Percentiles rank a stretch among this genome's conserved stretches.
Evolutionary conservation across 2,113 vertebrate species (phyloP).

Genomic region (Pandion haliaetus): DNA sequence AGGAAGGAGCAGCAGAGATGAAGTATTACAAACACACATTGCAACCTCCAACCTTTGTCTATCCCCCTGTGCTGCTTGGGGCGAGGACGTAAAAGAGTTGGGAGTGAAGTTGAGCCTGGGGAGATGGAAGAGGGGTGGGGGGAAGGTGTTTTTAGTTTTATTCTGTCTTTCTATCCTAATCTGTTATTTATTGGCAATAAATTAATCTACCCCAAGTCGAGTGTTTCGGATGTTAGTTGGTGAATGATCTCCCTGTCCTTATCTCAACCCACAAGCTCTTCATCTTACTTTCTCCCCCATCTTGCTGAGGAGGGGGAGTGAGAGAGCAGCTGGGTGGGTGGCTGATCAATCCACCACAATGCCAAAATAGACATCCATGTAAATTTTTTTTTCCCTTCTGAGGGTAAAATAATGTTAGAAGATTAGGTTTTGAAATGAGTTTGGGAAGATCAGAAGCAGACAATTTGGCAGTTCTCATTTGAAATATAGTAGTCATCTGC

Average conservation of each 20-base stretch:
- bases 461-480: not conserved
- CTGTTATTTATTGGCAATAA: not conserved
- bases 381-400: not conserved
- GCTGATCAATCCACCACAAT: not conserved
- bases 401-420: not conserved
- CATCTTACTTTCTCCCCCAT: not conserved
- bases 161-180: not conserved
- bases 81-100: not conserved
- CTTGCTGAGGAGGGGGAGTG: not conserved
- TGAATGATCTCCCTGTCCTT: not conserved
- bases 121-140: not conserved
- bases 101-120: not conserved
- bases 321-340: not conserved
- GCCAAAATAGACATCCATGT: too few relatives aligned
- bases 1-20: not conserved
- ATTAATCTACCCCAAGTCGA: not conserved
- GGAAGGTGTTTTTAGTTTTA: not conserved
- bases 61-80: not conserved
- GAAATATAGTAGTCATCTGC: not conserved
- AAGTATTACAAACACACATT: accelerated
- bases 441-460: not conserved
- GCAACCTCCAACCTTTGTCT: accelerated
- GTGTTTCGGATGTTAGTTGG: accelerated
- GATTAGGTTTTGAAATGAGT: not conserved
- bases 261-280: not conserved